Percentiles rank a stretch among this genome's conserved stretches.
phyloP scores from a whole-genome alignment of 2,797 vertebrate genomes.

The Acanthiza pusilla region DNA sequence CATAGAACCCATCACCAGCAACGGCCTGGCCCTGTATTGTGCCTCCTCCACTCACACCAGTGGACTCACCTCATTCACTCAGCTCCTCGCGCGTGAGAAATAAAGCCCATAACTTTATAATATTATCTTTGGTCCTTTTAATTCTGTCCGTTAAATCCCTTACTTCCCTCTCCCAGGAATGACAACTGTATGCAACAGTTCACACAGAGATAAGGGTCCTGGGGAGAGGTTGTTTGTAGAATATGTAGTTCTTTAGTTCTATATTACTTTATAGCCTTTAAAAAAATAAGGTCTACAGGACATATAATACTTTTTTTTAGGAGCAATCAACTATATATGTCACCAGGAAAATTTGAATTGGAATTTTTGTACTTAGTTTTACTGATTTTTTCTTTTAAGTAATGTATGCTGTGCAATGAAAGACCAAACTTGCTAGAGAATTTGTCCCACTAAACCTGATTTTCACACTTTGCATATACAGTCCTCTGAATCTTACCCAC shows the following conservation, averaged over 20 bases:
- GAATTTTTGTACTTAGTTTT: background rate
- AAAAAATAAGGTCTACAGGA: background rate
- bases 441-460: background rate
- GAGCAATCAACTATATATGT: background rate
- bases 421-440: background rate
- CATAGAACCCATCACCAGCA: background rate
- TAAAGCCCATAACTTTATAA: background rate
- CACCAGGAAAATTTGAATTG: background rate
- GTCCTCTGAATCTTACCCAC: background rate
- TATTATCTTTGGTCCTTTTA: background rate
- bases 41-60: background rate
- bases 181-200: background rate
- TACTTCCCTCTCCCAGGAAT: background rate
- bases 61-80: background rate
- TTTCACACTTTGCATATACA: background rate
- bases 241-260: background rate
- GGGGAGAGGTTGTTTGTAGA: background rate
- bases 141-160: background rate
- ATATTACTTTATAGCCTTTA: background rate
- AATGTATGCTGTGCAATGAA: background rate
- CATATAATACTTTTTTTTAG: background rate
- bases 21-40: background rate
- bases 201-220: background rate
- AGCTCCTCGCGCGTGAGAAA: background rate
- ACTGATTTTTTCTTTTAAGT: background rate